Evolutionary conservation across 2,888 invertebrate species (phyloP).

Genomic region (Eupithecia inturbata): DNA sequence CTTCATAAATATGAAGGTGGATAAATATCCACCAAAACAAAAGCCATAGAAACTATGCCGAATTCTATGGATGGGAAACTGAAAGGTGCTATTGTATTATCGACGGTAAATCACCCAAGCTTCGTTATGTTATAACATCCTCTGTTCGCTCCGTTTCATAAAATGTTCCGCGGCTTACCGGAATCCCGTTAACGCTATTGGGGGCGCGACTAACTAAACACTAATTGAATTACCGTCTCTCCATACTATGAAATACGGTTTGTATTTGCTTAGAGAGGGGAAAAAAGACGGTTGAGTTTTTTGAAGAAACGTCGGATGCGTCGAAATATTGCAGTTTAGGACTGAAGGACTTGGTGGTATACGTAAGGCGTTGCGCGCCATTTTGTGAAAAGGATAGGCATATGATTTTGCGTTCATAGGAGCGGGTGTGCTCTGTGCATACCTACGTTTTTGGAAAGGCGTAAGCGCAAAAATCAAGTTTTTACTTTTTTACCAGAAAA

Average conservation of each 20-base stretch:
- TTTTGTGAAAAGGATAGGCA: too few relatives aligned
- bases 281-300: constrained; percentile 10
- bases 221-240: constrained; percentile 72
- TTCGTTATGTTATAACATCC: constrained; percentile 16
- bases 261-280: constrained; percentile 44
- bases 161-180: constrained; percentile 46
- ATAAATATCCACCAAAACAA: not conserved
- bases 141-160: constrained; percentile 41
- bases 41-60: constrained; percentile 7
- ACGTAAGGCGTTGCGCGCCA: too few relatives aligned
- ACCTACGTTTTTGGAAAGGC: too few relatives aligned
- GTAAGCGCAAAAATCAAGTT: too few relatives aligned
- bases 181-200: constrained; percentile 72
- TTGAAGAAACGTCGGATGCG: not conserved
- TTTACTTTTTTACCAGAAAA: too few relatives aligned
- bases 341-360: not conserved
- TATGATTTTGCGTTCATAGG: too few relatives aligned
- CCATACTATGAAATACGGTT: constrained; percentile 49
- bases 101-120: constrained; percentile 18
- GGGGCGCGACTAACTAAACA: constrained; percentile 68
- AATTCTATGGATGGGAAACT: constrained; percentile 7
- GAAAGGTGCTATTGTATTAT: constrained; percentile 16
- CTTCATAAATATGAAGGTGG: not conserved
- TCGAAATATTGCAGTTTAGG: not conserved
- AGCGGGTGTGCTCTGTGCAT: too few relatives aligned